phyloP scores from a whole-genome alignment of 2,113 vertebrate genomes.

The Azemiops feae region DNA sequence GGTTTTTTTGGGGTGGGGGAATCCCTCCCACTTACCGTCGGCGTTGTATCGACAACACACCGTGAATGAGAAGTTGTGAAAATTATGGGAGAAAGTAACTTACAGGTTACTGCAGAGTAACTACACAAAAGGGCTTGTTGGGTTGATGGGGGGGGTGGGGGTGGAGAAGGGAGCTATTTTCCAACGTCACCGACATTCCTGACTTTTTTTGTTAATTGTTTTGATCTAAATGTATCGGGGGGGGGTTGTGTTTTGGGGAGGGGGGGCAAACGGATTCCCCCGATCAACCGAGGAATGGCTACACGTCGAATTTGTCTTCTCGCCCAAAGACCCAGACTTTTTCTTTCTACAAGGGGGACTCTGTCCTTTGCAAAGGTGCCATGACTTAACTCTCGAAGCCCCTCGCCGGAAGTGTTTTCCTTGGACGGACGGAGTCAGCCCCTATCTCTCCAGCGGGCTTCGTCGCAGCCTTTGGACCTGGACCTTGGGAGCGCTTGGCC shows the following conservation, averaged over 20 bases:
- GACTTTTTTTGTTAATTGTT: conserved; percentile 27
- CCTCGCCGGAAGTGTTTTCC: conserved; percentile 27
- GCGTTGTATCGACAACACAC: neutral
- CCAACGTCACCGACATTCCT: conserved; percentile 39
- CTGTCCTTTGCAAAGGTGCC: conserved; percentile 27
- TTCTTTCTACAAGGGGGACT: conserved; percentile 27
- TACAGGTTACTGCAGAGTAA: conserved; percentile 21
- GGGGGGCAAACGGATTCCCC: conserved; percentile 16
- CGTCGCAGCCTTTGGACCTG: conserved; percentile 6
- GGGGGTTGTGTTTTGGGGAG: neutral
- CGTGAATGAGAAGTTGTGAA: conserved; percentile 9
- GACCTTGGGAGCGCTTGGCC: conserved; percentile 38
- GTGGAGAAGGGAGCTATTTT: neutral
- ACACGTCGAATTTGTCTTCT: neutral
- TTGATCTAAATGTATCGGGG: conserved; percentile 19
- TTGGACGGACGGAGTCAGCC: conserved; percentile 17
- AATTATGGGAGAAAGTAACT: conserved; percentile 53
- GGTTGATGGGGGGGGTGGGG: neutral
- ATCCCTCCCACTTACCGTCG: neutral
- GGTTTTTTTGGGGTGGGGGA: neutral
- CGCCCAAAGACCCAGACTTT: conserved; percentile 14
- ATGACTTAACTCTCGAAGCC: conserved; percentile 31
- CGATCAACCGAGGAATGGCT: conserved; percentile 34
- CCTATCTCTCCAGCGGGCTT: neutral
- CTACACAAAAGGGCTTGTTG: conserved; percentile 34